Conservation (phyloP, 2,113 vertebrate genomes). For the Conger conger region DNA sequence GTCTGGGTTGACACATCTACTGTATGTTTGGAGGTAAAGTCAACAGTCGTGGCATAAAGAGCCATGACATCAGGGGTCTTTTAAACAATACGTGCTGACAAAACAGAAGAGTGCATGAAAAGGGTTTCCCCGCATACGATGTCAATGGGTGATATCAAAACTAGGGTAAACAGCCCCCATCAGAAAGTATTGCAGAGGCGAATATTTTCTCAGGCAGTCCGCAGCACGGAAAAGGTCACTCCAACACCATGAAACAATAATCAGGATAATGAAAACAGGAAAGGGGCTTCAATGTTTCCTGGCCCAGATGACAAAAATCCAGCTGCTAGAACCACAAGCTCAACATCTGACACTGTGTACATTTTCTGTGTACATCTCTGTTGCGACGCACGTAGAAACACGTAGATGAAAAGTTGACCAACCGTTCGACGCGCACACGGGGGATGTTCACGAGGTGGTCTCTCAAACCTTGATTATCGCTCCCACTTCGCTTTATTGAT, state of each 20-base stretch:
- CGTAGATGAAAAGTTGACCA: not conserved
- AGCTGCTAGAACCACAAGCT: not conserved
- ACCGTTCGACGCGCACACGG: not conserved
- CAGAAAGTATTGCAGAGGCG: not conserved
- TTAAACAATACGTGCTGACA: too few species aligned
- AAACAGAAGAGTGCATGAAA: not conserved
- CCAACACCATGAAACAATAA: not conserved
- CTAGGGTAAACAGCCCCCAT: slow-evolving; percentile 12
- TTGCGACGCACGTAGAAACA: not conserved
- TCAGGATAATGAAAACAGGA: slow-evolving; percentile 26
- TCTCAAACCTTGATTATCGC: not conserved
- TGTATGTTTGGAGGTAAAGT: not conserved
- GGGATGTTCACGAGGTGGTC: not conserved
- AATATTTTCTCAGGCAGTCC: slow-evolving; percentile 18
- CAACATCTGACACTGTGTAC: not conserved
- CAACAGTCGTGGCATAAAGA: not conserved
- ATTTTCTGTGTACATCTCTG: not conserved
- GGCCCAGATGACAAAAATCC: not conserved
- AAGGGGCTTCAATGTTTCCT: slow-evolving; percentile 13
- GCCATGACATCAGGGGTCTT: not conserved
- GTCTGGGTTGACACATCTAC: not conserved
- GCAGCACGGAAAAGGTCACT: not conserved
- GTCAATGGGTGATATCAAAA: not conserved
- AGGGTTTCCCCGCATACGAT: not conserved
- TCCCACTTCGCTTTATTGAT: not conserved